Evolutionary conservation across 2,113 vertebrate genomes (phyloP).

Genomic region (Sula dactylatra): DNA sequence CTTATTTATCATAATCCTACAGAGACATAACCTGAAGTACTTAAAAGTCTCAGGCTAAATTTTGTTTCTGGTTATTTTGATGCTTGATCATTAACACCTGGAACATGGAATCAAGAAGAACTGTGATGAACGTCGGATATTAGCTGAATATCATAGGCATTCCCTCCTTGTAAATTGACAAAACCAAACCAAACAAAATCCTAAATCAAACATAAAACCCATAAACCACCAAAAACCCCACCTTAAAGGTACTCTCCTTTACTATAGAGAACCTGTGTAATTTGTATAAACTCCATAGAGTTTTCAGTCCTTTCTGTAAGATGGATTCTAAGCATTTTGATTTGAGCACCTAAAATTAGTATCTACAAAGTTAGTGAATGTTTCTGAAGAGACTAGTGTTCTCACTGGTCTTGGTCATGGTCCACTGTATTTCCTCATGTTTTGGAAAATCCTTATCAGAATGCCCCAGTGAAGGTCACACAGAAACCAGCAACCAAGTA

Average conservation of each 20-base stretch:
- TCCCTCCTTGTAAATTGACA: neutral
- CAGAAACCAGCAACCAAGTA: neutral
- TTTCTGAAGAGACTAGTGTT: neutral
- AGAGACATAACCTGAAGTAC: neutral
- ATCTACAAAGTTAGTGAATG: neutral
- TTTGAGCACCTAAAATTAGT: neutral
- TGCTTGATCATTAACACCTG: neutral
- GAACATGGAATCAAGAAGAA: neutral
- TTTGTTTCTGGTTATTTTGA: neutral
- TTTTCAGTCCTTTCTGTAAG: neutral
- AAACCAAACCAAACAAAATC: neutral
- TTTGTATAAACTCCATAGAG: neutral
- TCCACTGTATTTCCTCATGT: neutral
- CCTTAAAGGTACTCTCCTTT: neutral
- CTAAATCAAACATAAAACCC: neutral
- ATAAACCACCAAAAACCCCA: accelerated
- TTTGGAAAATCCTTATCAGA: neutral
- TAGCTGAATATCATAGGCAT: neutral
- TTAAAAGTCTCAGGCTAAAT: neutral
- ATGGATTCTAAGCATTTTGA: neutral
- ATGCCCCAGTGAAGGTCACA: neutral
- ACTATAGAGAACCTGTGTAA: neutral
- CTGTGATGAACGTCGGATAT: neutral
- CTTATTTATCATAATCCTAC: neutral
- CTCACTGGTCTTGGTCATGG: neutral